Percentiles rank a stretch among this genome's conserved stretches.
Evolutionary conservation across 2,113 vertebrate genomes (phyloP).

Genomic region (Lathamus discolor): DNA sequence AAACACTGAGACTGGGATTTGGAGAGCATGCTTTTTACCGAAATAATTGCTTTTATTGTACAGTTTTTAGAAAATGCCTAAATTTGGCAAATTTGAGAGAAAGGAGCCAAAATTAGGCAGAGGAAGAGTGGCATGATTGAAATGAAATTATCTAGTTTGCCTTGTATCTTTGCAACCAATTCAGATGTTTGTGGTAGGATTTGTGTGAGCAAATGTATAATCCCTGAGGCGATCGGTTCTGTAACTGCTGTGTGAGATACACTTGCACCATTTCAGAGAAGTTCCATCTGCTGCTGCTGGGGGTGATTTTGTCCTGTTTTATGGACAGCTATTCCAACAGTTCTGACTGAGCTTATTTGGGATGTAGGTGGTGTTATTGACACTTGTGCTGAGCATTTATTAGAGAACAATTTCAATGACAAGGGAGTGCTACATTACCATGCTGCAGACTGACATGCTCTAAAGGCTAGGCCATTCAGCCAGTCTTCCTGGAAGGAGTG

Average conservation of each 20-base stretch:
- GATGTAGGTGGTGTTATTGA: background rate
- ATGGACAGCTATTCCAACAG: background rate
- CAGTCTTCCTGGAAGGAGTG: background rate
- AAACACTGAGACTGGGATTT: background rate
- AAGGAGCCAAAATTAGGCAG: background rate
- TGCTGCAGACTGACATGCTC: background rate
- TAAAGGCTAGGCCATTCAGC: background rate
- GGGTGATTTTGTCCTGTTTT: background rate
- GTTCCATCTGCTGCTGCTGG: constrained; percentile 9
- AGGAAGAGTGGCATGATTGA: background rate
- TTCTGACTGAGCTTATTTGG: background rate
- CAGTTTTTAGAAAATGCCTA: background rate
- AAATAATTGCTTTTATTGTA: background rate
- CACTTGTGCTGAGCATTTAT: background rate
- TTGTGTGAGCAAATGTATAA: background rate
- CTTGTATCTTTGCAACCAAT: background rate
- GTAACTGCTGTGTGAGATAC: background rate
- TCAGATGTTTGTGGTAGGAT: background rate
- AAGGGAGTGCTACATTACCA: background rate
- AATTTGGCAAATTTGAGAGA: background rate
- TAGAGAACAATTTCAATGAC: background rate
- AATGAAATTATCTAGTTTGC: background rate
- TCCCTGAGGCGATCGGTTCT: background rate
- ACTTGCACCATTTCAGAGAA: background rate
- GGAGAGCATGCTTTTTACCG: background rate